Evolutionary conservation across 2,113 vertebrate species (phyloP).

Genomic region (Phoenicopterus ruber): DNA sequence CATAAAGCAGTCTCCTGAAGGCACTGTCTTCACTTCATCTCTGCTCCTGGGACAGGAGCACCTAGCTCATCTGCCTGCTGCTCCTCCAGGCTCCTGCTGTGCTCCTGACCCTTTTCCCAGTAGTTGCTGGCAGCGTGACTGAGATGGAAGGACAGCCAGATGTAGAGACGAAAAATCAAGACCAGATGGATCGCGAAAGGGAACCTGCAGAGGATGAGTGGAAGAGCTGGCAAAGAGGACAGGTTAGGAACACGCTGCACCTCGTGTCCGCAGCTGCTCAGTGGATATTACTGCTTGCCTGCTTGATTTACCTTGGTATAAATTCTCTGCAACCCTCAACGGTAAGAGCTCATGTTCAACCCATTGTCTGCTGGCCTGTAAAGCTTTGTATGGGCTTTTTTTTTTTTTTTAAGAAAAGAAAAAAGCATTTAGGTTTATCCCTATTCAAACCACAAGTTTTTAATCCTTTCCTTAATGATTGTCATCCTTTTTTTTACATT

Average conservation of each 20-base stretch:
- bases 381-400: not conserved
- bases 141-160: not conserved
- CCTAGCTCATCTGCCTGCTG: not conserved
- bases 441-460: not conserved
- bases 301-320: constrained; percentile 60
- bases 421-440: not conserved
- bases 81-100: not conserved
- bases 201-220: not conserved
- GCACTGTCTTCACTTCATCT: constrained; percentile 44
- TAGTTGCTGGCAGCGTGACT: not conserved
- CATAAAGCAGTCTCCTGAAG: constrained; percentile 68
- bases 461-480: not conserved
- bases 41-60: not conserved
- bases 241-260: constrained; percentile 40
- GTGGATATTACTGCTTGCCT: constrained; percentile 66
- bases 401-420: not conserved
- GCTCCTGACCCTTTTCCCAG: not conserved
- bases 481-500: not conserved
- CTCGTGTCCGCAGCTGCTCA: constrained; percentile 40
- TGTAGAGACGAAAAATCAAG: not conserved
- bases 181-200: not conserved
- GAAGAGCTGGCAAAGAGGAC: constrained; percentile 2
- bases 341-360: constrained; percentile 63
- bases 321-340: constrained; percentile 23
- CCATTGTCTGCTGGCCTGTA: not conserved